phyloP scores from a whole-genome alignment of 2,113 vertebrate species.

The Dasyprocta punctata region DNA sequence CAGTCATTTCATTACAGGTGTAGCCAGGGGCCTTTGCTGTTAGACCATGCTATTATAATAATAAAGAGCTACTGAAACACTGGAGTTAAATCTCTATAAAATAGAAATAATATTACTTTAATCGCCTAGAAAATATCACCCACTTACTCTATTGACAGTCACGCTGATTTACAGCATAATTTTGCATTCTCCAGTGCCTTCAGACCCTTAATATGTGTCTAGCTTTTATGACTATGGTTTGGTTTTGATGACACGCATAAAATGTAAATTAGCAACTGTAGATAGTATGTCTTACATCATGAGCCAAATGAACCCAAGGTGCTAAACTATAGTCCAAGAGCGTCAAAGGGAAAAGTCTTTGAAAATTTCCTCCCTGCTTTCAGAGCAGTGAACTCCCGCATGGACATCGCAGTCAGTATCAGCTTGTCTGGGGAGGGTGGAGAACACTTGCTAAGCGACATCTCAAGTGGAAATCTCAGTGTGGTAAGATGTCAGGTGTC shows the following conservation, averaged over 20 bases:
- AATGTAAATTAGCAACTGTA: not conserved
- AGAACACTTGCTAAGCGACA: not conserved
- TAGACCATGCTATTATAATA: slow-evolving; percentile 18
- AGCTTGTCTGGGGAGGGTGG: not conserved
- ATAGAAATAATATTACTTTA: slow-evolving; percentile 40
- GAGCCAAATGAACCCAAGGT: not conserved
- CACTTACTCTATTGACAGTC: not conserved
- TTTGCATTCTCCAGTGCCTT: slow-evolving; percentile 31
- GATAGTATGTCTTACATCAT: not conserved
- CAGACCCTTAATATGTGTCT: slow-evolving; percentile 17
- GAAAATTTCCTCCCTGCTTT: not conserved
- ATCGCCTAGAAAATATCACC: slow-evolving; percentile 49
- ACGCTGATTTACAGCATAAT: not conserved
- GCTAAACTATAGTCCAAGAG: not conserved
- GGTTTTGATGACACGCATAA: slow-evolving; percentile 26
- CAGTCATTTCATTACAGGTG: not conserved
- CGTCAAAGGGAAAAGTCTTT: not conserved
- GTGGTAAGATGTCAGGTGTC: not conserved
- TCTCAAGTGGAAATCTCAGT: not conserved
- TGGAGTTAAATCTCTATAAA: slow-evolving; percentile 44
- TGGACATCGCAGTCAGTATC: not conserved
- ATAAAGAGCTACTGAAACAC: slow-evolving; percentile 21
- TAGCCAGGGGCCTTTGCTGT: not conserved
- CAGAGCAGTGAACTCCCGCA: not conserved
- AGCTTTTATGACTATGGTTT: slow-evolving; percentile 32